Evolutionary conservation across 2,113 vertebrate genomes (phyloP).

Genomic region (Verasper variegatus): DNA sequence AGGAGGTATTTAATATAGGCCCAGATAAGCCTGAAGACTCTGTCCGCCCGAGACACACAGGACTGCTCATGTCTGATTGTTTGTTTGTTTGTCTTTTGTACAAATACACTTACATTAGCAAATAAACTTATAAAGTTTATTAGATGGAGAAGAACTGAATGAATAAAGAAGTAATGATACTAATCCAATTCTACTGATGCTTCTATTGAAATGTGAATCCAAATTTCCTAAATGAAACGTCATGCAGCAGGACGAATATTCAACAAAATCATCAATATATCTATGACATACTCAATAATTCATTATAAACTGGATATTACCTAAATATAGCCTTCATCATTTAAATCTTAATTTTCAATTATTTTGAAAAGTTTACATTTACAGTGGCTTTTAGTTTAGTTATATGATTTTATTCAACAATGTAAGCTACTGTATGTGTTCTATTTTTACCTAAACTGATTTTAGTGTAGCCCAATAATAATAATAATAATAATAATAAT

Average conservation of each 20-base stretch:
- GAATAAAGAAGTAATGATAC: constrained; percentile 84
- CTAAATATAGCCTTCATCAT: not conserved
- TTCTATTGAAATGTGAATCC: constrained; percentile 63
- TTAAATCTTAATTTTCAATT: not conserved
- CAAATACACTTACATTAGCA: constrained; percentile 87
- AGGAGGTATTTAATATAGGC: constrained; percentile 82
- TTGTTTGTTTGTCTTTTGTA: constrained; percentile 86
- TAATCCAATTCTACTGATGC: constrained; percentile 60
- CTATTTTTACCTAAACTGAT: not conserved
- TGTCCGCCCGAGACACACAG: constrained; percentile 66
- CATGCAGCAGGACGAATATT: not conserved
- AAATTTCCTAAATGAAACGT: constrained; percentile 19
- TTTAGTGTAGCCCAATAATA: not conserved
- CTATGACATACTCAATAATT: not conserved
- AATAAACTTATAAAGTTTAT: constrained; percentile 87
- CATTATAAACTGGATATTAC: not conserved
- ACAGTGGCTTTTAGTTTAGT: not conserved
- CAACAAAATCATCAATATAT: constrained; percentile 6
- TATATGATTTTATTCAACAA: not conserved
- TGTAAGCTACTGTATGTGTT: not conserved
- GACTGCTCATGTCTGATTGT: constrained; percentile 83
- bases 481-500: not conserved
- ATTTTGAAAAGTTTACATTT: not conserved
- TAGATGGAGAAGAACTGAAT: constrained; percentile 83
- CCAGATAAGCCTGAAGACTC: constrained; percentile 54